Conservation (phyloP, 2,888 invertebrate species). For the Eristalis pertinax region DNA sequence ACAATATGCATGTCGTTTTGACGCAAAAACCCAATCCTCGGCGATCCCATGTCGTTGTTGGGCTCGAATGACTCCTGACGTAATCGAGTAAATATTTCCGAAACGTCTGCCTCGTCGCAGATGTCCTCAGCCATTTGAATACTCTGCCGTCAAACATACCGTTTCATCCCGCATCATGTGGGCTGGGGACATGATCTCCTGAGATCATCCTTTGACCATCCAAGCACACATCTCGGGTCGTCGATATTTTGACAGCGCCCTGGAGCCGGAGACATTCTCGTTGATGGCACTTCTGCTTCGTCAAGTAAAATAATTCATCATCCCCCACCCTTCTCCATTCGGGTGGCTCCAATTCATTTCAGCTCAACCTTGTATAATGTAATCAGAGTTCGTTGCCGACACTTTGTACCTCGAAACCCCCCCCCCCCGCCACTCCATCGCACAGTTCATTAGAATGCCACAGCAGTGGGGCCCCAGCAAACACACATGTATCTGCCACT, state of each 20-base stretch:
- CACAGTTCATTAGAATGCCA: slow-evolving; percentile 10
- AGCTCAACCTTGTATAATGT: background rate
- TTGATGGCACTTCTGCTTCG: slow-evolving; percentile 1
- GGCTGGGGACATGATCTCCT: background rate
- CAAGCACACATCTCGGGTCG: background rate
- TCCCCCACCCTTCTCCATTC: background rate
- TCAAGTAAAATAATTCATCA: background rate
- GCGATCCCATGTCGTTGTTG: background rate
- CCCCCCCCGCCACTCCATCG: background rate
- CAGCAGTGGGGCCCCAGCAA: background rate
- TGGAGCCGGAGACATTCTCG: background rate
- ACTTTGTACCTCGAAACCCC: background rate
- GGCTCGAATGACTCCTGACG: background rate
- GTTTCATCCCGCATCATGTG: background rate
- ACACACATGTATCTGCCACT: background rate
- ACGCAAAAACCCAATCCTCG: background rate
- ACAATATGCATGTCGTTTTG: background rate
- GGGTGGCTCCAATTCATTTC: background rate
- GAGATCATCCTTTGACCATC: background rate
- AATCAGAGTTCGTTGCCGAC: background rate
- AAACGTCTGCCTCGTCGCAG: background rate
- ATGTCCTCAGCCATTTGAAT: background rate
- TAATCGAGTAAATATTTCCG: background rate
- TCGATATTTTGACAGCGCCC: background rate
- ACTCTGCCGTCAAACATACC: background rate